Evolutionary conservation across 2,797 vertebrate species (phyloP).

Genomic region (Steatocranus sp.): DNA sequence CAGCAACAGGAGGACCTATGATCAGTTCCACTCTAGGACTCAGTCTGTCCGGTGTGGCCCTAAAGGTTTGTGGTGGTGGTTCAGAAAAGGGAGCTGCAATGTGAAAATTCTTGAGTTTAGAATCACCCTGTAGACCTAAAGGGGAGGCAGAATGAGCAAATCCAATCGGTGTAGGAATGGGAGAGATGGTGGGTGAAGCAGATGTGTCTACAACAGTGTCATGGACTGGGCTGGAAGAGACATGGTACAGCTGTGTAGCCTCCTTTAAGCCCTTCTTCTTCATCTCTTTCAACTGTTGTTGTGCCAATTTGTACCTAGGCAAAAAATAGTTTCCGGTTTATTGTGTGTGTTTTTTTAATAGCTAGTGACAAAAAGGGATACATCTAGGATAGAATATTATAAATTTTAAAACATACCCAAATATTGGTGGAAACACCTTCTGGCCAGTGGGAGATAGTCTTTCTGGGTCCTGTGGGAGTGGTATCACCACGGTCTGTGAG

Average conservation of each 20-base stretch:
- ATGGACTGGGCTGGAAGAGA: conserved; percentile 89
- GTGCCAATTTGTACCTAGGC: conserved; percentile 85
- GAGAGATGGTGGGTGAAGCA: conserved; percentile 57
- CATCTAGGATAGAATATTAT: neutral
- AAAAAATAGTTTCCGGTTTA: neutral
- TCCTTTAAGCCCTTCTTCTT: conserved; percentile 92
- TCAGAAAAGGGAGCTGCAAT: conserved; percentile 80
- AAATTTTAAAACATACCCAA: conserved; percentile 71
- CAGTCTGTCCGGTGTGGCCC: conserved; percentile 60
- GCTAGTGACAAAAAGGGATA: neutral
- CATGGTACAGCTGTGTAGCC: conserved; percentile 91
- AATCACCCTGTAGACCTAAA: conserved; percentile 51
- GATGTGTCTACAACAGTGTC: conserved; percentile 82
- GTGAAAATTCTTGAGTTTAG: conserved; percentile 67
- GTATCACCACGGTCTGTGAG: conserved; percentile 58
- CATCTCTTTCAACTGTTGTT: conserved; percentile 98
- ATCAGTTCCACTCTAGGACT: conserved; percentile 72
- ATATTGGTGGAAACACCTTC: conserved; percentile 90
- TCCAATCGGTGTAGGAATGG: conserved; percentile 63
- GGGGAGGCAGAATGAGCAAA: conserved; percentile 41
- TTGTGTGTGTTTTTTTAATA: neutral
- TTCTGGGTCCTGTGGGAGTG: conserved; percentile 71
- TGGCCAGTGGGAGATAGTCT: conserved; percentile 83
- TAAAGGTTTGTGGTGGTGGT: conserved; percentile 60
- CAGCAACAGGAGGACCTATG: conserved; percentile 64